Conservation (phyloP, 2,113 vertebrate species). For the Tyrannus savana region DNA sequence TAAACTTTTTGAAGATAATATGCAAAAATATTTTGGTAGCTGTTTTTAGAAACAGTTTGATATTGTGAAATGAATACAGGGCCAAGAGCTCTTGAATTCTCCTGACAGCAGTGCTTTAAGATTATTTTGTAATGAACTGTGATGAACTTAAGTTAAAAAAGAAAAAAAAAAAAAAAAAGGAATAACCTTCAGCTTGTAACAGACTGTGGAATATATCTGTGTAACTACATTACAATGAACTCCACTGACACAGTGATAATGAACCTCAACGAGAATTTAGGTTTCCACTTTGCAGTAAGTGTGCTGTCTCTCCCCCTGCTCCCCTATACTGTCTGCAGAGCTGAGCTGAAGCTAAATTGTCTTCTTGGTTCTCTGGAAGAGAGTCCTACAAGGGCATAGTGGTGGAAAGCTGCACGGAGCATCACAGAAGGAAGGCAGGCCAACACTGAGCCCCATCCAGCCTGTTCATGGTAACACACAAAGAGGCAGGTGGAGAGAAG, state of each 20-base stretch:
- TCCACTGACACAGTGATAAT: neutral
- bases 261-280: neutral
- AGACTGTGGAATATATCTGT: neutral
- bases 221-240: accelerated
- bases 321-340: neutral
- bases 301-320: neutral
- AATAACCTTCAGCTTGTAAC: neutral
- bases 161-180: too few relatives aligned
- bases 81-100: neutral
- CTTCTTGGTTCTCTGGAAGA: neutral
- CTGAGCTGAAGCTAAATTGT: neutral
- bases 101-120: neutral
- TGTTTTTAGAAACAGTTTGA: neutral
- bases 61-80: neutral
- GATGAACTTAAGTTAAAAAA: neutral
- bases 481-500: neutral
- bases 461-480: too few relatives aligned
- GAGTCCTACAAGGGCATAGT: neutral
- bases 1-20: neutral
- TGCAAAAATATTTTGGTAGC: neutral
- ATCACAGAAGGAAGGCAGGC: neutral
- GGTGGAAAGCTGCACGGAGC: neutral
- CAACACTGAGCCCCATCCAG: accelerated
- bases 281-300: neutral
- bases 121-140: neutral